phyloP scores from a whole-genome alignment of 1,140 invertebrate genomes.

The Drusus annulatus region DNA sequence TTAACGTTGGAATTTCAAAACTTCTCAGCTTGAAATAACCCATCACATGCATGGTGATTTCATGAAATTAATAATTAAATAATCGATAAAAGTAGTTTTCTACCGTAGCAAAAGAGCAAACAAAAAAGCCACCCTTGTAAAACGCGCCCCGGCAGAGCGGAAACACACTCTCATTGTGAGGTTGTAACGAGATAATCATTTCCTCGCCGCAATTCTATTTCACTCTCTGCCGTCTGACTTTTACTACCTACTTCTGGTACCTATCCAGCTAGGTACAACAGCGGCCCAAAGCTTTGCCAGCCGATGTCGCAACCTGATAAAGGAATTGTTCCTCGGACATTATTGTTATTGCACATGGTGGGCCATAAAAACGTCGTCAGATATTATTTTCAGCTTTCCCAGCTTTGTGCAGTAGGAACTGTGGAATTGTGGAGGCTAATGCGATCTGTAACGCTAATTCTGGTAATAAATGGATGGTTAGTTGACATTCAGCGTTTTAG shows the following conservation, averaged over 20 bases:
- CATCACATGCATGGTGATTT: no score
- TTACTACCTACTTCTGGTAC: no score
- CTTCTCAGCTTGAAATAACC: no score
- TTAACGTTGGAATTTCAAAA: no score
- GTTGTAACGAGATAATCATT: conserved; percentile 55
- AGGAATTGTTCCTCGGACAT: conserved; percentile 39
- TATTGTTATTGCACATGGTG: conserved; percentile 42
- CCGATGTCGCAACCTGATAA: conserved; percentile 40
- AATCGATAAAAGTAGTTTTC: no score
- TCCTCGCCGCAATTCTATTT: conserved; percentile 53
- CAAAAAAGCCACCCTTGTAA: neutral
- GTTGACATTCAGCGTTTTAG: no score
- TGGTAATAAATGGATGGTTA: neutral
- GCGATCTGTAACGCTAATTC: neutral
- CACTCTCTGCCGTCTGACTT: conserved; percentile 41
- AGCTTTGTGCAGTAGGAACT: neutral
- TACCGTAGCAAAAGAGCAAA: no score
- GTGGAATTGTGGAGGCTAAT: neutral
- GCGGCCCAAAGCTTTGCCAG: neutral
- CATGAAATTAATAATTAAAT: no score
- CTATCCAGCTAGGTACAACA: neutral
- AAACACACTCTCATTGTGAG: conserved; percentile 44
- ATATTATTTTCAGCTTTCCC: conserved; percentile 35
- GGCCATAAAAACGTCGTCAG: conserved; percentile 23
- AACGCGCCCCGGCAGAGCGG: neutral